Base-by-base conservation (phyloP, 2,888 invertebrate species). In the Tachystola acroxantha region DNA sequence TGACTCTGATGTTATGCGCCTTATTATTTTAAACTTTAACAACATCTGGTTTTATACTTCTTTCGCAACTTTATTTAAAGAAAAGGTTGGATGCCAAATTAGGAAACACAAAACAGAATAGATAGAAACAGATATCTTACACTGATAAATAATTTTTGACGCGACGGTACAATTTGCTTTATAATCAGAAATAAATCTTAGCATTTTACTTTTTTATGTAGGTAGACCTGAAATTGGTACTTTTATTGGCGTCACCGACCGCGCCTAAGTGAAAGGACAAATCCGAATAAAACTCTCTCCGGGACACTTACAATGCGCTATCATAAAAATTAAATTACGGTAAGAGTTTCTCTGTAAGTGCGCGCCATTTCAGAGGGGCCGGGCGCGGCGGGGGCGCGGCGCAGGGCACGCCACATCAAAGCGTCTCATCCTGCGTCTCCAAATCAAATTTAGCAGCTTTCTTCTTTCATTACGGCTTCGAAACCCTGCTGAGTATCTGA, bases 271-370 rank as follows among this genome's bases (percentile, higher is more conserved):
- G 53, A 50, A 54, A 56, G 58, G 59, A 66, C 49, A 58, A 66
- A 71, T 66, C 59, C 53, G 71, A 79, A 75, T 77, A 67, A 74
- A 78, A 74, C 54, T 64, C 69, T 68, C 71, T 50, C 63, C 51
- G 63, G 66, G 72, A 72, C 71, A 74, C 73, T 81, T 72, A 80
- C 81, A 82, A 78, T 82, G 76, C 74, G 75, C 75, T 81, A 84
- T 84, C 79, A 85, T 80, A 82, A 82, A 85, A 86, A 85, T 85
- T 81, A 80, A 84, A 84, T 86, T 81, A 85, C 73, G 65, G 71
- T 74, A 71, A 77, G 75, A 82, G 76, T 77, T 79, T 73, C 74
- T 68, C 62, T 71, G 71, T 78, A 81, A 85, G 82, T 82, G 82
- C 74, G 67, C 78, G 68, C 76, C 78, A 75, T 78, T 80, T 78